Evolutionary conservation across 2,113 vertebrate species (phyloP), one percentile per base, ranked within the genome.

Genomic region (Paraplagusia blochii): DNA sequence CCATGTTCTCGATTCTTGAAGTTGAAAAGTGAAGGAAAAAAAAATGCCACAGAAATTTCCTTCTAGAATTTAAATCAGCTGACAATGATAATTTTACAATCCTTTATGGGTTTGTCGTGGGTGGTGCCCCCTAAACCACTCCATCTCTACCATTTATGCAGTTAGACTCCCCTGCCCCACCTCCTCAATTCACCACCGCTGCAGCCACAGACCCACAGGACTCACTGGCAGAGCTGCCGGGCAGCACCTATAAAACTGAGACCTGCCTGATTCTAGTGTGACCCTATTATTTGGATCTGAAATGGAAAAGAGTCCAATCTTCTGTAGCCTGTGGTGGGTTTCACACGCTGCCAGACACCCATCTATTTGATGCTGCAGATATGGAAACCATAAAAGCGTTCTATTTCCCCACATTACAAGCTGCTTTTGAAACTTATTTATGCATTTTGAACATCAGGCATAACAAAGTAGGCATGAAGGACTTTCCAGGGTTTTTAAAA

Each of bases 301-400:
- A 81, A 86, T 85, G 82, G 76, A 80, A n/a, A 85, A 85, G 67
- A 81, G 60, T 67, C 69, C 68, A 80, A 86, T 82, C 72, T 79
- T 43, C 72, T 55, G 72, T 60, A 78, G 67, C 60, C 65, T 58
- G 63, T 1, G 60, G 78, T 68, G 68, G 75, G 63, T 62, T 53
- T 14, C 43, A 58, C 15, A 8, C 4, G 6, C 63, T 63, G 73
- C 77, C 80, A 72, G 69, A 72, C 13, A 38, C 3, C 17, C 63
- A 45, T 53, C 51, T 81, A 79, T 64, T 2, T 55, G 57, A 35
- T 55, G 43, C 64, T 42, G 19, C 58, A 73, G 66, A 76, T 71
- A 82, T 59, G 46, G 52, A 72, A 74, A 59, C 17, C 49, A 69
- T 49, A 63, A 63, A 66, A 53, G 49, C 13, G 33, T 61, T 48